Evolutionary conservation across 2,888 invertebrate genomes (phyloP).

Genomic region (Mesorhabditis sp.): DNA sequence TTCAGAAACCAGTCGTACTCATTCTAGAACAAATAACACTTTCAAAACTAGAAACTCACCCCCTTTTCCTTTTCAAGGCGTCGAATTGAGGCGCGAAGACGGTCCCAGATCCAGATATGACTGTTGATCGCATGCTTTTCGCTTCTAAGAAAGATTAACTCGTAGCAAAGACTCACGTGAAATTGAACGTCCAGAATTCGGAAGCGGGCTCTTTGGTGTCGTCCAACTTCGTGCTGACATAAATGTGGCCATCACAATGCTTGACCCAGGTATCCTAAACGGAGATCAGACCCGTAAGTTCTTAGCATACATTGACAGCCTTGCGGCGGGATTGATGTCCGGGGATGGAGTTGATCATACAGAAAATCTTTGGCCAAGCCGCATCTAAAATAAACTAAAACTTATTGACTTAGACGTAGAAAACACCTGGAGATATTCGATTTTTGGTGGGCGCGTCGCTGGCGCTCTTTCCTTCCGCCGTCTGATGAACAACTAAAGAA

Average conservation of each 20-base stretch:
- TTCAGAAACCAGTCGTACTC: background rate
- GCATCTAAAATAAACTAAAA: background rate
- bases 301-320: background rate
- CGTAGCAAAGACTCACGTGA: background rate
- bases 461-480: too few relatives aligned
- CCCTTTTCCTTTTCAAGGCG: background rate
- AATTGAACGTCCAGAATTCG: background rate
- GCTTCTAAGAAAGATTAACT: background rate
- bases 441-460: too few relatives aligned
- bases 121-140: background rate
- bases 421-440: too few relatives aligned
- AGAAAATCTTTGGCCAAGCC: background rate
- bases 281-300: background rate
- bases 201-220: background rate
- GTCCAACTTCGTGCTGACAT: background rate
- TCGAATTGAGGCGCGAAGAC: background rate
- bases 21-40: background rate
- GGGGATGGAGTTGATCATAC: constrained; percentile 1
- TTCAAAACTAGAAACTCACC: background rate
- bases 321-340: background rate
- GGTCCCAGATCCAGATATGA: background rate
- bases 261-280: background rate
- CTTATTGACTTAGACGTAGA: too few relatives aligned
- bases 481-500: too few relatives aligned
- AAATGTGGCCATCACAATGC: constrained; percentile 4